A percentile compares a stretch with the other conserved stretches of the same genome.
Evolutionary conservation across 1,140 invertebrate genomes (phyloP).

Genomic region (Diachasmimorpha longicaudata): DNA sequence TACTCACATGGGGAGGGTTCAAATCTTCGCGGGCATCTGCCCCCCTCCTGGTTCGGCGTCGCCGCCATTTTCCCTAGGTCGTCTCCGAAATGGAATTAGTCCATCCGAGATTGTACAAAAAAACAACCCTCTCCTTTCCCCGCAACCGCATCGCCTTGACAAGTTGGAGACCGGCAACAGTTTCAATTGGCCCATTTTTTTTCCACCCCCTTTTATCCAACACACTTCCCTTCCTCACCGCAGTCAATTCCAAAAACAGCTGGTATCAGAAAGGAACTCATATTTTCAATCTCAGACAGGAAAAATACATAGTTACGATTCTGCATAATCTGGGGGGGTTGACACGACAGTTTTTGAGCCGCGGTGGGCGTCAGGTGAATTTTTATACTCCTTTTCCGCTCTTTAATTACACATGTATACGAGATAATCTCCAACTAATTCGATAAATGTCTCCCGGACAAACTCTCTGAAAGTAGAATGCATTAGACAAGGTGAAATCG

Average conservation of each 20-base stretch:
- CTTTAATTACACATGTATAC: background rate
- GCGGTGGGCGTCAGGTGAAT: background rate
- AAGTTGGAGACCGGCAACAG: background rate
- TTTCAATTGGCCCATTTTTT: background rate
- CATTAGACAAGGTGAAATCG: background rate
- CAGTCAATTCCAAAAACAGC: background rate
- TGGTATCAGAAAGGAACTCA: background rate
- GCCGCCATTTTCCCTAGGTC: no score
- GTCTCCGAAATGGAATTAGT: no score
- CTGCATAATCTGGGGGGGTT: background rate
- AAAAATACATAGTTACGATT: background rate
- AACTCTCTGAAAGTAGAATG: background rate
- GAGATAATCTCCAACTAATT: slow-evolving; percentile 12
- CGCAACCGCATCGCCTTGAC: background rate
- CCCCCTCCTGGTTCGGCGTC: no score
- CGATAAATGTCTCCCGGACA: slow-evolving; percentile 5
- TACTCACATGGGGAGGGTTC: no score
- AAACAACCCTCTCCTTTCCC: no score
- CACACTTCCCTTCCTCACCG: background rate
- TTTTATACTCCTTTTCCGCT: background rate
- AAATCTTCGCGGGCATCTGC: no score
- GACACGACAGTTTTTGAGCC: background rate
- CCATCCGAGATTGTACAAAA: no score
- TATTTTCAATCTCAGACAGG: background rate
- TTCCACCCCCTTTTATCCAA: background rate